Evolutionary conservation across 2,888 invertebrate genomes (phyloP), one percentile per base, ranked within the genome.

Genomic region (Cordilura impudica): DNA sequence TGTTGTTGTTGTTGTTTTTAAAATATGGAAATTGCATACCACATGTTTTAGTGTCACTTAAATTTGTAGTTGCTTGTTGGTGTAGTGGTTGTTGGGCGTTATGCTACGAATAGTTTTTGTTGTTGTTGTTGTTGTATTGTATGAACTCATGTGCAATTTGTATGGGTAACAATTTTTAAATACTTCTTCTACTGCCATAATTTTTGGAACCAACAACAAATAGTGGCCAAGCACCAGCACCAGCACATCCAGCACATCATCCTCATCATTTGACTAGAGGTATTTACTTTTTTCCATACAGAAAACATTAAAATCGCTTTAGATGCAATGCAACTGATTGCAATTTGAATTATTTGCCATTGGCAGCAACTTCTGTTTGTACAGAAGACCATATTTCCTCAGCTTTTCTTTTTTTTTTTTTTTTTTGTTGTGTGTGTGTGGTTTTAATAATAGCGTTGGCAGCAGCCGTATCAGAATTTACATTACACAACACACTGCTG

Each of bases 291-390:
- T 72, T 60, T 51, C 47, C 56, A 56, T 21, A 47, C 39, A 29
- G 58, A 70, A 63, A 70, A 63, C 63, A 75, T 71, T 79, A 73
- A 70, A 79, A 79, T 75, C 79, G 75, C 75, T 75, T 74, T 67
- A 79, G 79, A 79, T 79, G 79, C 71, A 75, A 75, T 79, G 56
- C 75, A 75, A 63, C 75, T 79, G 79, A 79, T 79, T 79, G 79
- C 71, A 75, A 79, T 79, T 79, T 79, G 79, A 79, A 79, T 75
- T 79, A 79, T 79, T 75, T 79, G 79, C 79, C 75, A 79, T 75
- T 79, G 79, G 79, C 79, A 79, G 75, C 71, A 79, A 79, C 79
- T 79, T 79, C 79, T 79, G 79, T 79, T 79, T 79, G 63, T 61
- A 61, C 49, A 71, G 65, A 66, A 60, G 60, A 73, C 10, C 54